These are phyloP conservation scores for Anableps anableps DNA, from an alignment of 2,797 vertebrate genomes.

Conservation along the genomic window DNA sequence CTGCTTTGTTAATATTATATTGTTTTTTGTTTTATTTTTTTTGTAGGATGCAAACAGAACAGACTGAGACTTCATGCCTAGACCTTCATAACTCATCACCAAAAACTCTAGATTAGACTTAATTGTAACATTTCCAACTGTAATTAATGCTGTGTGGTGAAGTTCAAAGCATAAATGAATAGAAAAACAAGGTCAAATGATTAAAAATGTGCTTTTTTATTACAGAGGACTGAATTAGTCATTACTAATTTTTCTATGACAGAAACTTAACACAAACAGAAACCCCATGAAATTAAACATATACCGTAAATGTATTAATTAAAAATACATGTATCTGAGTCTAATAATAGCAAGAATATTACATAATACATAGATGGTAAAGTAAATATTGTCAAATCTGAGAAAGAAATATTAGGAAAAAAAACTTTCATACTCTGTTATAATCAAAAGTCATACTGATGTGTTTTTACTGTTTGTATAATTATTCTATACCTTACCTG, in stretches of 20 bases:
- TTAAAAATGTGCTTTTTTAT: neutral
- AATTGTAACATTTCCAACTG: neutral
- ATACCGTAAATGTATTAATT: neutral
- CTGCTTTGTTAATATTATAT: constrained; percentile 10
- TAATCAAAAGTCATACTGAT: too few relatives aligned
- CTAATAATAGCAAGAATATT: neutral
- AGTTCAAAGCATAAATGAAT: neutral
- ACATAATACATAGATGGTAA: neutral
- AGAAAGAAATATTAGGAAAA: too few relatives aligned
- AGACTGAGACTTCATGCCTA: neutral
- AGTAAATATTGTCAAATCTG: neutral
- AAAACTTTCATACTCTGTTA: too few relatives aligned
- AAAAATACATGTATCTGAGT: too few relatives aligned
- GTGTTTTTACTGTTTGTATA: too few relatives aligned
- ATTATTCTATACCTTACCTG: too few relatives aligned
- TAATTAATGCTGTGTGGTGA: neutral
- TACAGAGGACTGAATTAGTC: neutral
- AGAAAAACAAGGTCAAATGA: too few relatives aligned
- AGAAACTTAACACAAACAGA: neutral
- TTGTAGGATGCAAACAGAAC: constrained; percentile 7
- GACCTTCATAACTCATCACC: neutral
- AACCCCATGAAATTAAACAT: neutral
- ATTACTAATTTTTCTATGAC: neutral
- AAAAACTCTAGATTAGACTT: neutral
- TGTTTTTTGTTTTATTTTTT: too few relatives aligned